Conservation (phyloP, 2,797 vertebrate species). For the Hirundo rustica region DNA sequence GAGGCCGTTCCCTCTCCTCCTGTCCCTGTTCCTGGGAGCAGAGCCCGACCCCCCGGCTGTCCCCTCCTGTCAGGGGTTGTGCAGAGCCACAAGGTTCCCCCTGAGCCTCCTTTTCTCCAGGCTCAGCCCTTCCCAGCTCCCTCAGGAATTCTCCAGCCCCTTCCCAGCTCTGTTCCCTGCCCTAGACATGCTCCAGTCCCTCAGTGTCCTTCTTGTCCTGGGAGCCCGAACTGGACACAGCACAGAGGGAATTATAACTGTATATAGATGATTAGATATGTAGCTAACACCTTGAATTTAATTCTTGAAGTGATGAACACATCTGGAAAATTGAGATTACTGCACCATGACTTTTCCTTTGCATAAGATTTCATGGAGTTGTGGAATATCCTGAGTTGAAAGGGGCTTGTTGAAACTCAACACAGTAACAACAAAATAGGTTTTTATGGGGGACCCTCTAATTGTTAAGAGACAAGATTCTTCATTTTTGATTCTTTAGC, state of each 20-base stretch:
- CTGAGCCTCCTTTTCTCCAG: background rate
- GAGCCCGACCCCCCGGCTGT: background rate
- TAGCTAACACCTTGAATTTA: background rate
- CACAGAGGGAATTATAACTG: background rate
- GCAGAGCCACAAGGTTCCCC: background rate
- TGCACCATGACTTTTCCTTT: background rate
- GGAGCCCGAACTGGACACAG: background rate
- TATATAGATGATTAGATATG: background rate
- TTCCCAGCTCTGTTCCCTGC: accelerated
- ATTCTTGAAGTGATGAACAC: background rate
- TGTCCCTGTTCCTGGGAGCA: background rate
- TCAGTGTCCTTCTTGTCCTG: accelerated
- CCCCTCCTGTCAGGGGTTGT: background rate
- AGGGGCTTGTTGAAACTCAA: background rate
- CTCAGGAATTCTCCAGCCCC: background rate
- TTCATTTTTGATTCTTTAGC: background rate
- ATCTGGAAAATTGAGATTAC: background rate
- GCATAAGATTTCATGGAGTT: background rate
- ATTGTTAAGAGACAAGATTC: background rate
- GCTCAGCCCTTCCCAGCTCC: background rate
- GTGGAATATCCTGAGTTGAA: background rate
- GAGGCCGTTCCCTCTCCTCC: background rate
- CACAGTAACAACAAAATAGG: background rate
- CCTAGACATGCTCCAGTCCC: background rate
- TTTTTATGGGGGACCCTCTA: accelerated